Evolutionary conservation across 1,140 invertebrate species (phyloP).

Genomic region (Papilio machaon): DNA sequence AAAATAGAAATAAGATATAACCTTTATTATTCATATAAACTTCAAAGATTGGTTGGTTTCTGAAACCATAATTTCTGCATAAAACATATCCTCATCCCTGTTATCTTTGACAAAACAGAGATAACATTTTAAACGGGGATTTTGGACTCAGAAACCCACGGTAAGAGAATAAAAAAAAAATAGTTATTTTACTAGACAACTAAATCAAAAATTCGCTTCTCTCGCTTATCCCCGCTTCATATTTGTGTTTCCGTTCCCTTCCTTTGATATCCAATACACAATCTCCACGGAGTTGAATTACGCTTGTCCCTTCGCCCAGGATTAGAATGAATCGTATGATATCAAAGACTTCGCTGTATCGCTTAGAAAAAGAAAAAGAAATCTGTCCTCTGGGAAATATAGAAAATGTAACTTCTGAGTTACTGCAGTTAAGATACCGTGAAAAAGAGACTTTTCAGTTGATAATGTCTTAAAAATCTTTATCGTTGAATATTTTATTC

Average conservation of each 20-base stretch:
- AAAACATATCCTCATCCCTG: too few relatives aligned
- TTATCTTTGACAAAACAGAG: too few relatives aligned
- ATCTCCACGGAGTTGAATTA: slow-evolving; percentile 1
- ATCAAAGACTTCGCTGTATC: neutral
- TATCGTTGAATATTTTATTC: too few relatives aligned
- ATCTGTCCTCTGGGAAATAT: slow-evolving; percentile 7
- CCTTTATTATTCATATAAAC: neutral
- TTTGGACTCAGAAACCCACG: too few relatives aligned
- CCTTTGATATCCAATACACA: slow-evolving; percentile 8
- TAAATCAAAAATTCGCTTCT: neutral
- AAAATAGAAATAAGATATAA: too few relatives aligned
- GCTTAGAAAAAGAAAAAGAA: neutral
- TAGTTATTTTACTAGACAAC: neutral
- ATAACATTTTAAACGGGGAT: too few relatives aligned
- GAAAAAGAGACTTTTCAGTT: neutral
- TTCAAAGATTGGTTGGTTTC: neutral
- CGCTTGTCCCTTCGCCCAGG: neutral
- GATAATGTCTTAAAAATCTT: neutral
- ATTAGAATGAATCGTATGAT: slow-evolving; percentile 6
- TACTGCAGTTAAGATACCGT: neutral
- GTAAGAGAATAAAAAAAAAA: too few relatives aligned
- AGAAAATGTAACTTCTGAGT: neutral
- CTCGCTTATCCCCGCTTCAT: neutral
- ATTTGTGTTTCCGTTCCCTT: neutral
- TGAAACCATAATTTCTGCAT: too few relatives aligned